Base-by-base conservation (phyloP, 2,113 vertebrate species). In the Gavia stellata region DNA sequence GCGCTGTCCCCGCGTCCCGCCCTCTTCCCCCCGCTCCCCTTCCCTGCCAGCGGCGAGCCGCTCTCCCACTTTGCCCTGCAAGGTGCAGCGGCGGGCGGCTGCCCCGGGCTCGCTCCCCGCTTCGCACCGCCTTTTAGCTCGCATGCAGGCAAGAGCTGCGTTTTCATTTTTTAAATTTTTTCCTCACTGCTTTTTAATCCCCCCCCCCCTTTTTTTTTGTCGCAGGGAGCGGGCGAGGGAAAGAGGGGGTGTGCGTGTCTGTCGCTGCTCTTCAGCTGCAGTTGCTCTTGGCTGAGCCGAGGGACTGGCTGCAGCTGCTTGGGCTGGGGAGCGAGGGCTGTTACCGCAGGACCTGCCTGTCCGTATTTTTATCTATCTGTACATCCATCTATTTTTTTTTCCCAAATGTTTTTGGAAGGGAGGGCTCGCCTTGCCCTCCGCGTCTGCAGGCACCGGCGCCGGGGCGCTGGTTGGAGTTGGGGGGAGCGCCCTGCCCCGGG, bases 191-290 rank as follows among this genome's bases (percentile, higher is more conserved):
- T 45, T 67, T 74, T 68, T 14, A 19, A 13, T n/a, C n/a, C n/a
- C n/a, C n/a, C n/a, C n/a, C n/a, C n/a, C n/a, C n/a, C n/a, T n/a
- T n/a, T n/a, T 44, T 53, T 44, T 19, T n/a, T 80, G 38, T 62
- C 49, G 14, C 33, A 42, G 74, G 62, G 55, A 80, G 74, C 36
- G 75, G 53, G 75, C 17, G 87, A 88, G 61, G 61, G 66, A 29
- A 50, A 10, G 42, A n/a, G 62, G 34, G 70, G 14, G 1, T 56
- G 52, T 15, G 91, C 26, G 58, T 92, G 71, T 56, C 91, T 97
- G 91, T 94, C 58, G 80, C 91, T 77, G 90, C 79, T 94, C 40
- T 88, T 95, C 79, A 93, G 94, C 94, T 80, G 70, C 78, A 95
- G 66, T 94, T 96, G 95, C 63, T 93, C 62, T 68, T 45, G 79